Percentiles rank a stretch among this genome's conserved stretches.
Evolutionary conservation across 2,888 invertebrate species (phyloP).

Genomic region (Pyrocoelia pectoralis): DNA sequence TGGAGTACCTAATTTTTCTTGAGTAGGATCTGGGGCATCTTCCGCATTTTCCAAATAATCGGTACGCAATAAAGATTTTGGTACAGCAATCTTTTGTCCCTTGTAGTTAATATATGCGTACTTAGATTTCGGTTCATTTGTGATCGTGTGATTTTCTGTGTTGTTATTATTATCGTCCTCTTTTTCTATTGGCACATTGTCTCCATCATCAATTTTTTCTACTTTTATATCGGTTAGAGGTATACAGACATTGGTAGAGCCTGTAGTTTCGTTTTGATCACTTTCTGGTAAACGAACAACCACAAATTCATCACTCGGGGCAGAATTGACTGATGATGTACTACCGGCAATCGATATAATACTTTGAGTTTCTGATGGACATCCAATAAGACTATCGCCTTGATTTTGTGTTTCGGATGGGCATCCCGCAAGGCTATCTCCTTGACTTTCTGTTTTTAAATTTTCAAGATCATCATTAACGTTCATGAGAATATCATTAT

Average conservation of each 20-base stretch:
- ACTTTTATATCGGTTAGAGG: constrained; percentile 8
- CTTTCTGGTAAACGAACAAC: constrained; percentile 22
- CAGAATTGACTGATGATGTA: constrained; percentile 26
- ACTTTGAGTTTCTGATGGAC: constrained; percentile 22
- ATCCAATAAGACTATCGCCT: not conserved
- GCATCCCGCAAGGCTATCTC: not conserved
- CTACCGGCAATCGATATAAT: constrained; percentile 36
- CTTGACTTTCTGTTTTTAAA: not conserved
- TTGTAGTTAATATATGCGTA: constrained; percentile 53
- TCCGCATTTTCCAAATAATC: constrained; percentile 50
- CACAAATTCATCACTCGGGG: constrained; percentile 38
- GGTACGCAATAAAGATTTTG: constrained; percentile 51
- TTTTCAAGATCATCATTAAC: not conserved
- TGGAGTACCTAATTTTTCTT: not conserved
- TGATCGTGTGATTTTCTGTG: not conserved
- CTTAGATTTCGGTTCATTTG: constrained; percentile 17
- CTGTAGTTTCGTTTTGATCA: not conserved
- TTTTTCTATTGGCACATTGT: constrained; percentile 45
- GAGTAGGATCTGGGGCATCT: constrained; percentile 38
- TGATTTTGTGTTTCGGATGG: not conserved
- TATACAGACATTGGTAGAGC: constrained; percentile 16
- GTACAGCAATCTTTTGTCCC: constrained; percentile 52
- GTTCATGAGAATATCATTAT: not conserved
- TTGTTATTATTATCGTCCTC: constrained; percentile 20
- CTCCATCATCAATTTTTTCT: constrained; percentile 14